Evolutionary conservation across 2,888 invertebrate genomes (phyloP).

Genomic region (Drosophila mulleri): DNA sequence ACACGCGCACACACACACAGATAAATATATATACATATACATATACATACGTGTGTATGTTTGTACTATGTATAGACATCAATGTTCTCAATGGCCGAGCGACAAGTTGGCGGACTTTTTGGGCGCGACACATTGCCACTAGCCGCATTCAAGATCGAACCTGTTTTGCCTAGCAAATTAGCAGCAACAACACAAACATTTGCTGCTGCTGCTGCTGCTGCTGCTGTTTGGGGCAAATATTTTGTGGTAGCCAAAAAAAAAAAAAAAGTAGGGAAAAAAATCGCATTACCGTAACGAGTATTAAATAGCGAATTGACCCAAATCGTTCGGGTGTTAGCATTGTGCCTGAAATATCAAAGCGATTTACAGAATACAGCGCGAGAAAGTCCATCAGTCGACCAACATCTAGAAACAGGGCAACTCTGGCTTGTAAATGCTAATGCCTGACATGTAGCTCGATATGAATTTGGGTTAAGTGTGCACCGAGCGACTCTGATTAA

Average conservation of each 20-base stretch:
- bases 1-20: not conserved
- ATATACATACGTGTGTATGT: too few relatives aligned
- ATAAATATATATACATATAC: not conserved
- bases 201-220: conserved; percentile 23
- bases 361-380: conserved; percentile 6
- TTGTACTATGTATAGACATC: not conserved
- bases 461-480: conserved; percentile 57
- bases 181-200: conserved; percentile 28
- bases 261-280: conserved; percentile 21
- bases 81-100: conserved; percentile 13
- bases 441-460: conserved; percentile 41
- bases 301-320: conserved; percentile 70
- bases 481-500: conserved; percentile 21
- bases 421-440: conserved; percentile 44
- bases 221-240: conserved; percentile 32
- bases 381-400: conserved; percentile 40
- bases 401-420: not conserved
- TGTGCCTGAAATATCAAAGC: conserved; percentile 50
- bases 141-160: conserved; percentile 63
- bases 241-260: conserved; percentile 23
- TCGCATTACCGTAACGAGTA: conserved; percentile 65
- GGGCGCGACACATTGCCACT: conserved; percentile 59
- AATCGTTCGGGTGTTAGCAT: conserved; percentile 50
- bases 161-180: conserved; percentile 77
- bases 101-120: conserved; percentile 37